Percentiles rank a stretch among this genome's conserved stretches.
phyloP scores from a whole-genome alignment of 1,140 invertebrate species.

The Thaumetopoea pityocampa region DNA sequence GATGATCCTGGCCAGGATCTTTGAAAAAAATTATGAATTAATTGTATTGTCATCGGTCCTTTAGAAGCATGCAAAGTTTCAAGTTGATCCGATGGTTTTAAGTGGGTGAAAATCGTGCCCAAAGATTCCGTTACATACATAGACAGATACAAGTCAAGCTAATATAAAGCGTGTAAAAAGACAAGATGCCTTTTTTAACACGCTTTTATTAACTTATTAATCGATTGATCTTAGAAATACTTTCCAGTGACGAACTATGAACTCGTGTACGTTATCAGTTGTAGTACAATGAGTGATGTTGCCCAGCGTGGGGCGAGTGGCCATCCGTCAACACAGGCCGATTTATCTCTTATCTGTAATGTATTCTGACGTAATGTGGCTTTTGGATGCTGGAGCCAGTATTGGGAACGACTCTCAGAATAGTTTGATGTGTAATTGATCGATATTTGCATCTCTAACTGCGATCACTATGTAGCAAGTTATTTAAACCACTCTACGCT shows the following conservation, averaged over 20 bases:
- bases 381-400: not conserved
- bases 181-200: not conserved
- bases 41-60: too few relatives aligned
- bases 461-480: too few relatives aligned
- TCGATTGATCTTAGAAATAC: not conserved
- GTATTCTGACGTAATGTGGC: constrained; percentile 12
- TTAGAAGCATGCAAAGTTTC: too few relatives aligned
- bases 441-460: not conserved
- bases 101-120: too few relatives aligned
- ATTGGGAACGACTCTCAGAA: not conserved
- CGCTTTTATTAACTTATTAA: not conserved
- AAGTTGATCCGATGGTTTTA: too few relatives aligned
- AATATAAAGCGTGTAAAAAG: too few relatives aligned
- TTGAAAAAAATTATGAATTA: too few relatives aligned
- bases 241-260: constrained; percentile 5
- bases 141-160: too few relatives aligned
- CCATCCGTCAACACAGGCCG: constrained; percentile 14
- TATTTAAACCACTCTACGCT: too few relatives aligned
- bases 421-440: too few relatives aligned
- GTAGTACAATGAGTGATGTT: constrained; percentile 3
- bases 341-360: constrained; percentile 23
- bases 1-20: too few relatives aligned
- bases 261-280: constrained; percentile 4
- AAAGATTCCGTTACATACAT: too few relatives aligned
- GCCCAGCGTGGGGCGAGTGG: constrained; percentile 1